Evolutionary conservation across 2,113 vertebrate species (phyloP).

Genomic region (Chaetorhynchus papuensis): DNA sequence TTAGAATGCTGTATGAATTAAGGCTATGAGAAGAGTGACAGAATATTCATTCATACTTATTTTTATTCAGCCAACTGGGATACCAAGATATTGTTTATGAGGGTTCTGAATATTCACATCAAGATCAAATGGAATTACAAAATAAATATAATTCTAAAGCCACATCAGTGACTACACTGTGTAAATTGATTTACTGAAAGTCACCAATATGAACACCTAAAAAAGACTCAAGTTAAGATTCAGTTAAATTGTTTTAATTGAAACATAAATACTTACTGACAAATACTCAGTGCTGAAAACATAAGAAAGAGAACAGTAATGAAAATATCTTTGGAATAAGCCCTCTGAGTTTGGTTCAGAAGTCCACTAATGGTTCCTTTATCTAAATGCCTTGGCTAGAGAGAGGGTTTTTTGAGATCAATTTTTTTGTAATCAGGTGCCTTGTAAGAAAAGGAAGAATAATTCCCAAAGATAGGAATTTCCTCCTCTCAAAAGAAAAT

Average conservation of each 20-base stretch:
- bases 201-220: not conserved
- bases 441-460: not conserved
- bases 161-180: no score
- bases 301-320: not conserved
- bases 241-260: not conserved
- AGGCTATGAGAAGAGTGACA: conserved; percentile 9
- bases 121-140: not conserved
- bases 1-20: conserved; percentile 57
- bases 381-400: not conserved
- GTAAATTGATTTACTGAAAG: not conserved
- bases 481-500: not conserved
- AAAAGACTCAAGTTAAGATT: not conserved
- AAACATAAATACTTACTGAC: not conserved
- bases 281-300: not conserved
- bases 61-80: conserved; percentile 19
- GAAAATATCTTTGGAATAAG: not conserved
- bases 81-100: not conserved
- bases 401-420: not conserved
- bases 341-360: not conserved
- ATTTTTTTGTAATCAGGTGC: not conserved
- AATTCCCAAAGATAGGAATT: not conserved
- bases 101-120: not conserved
- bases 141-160: not conserved
- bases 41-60: conserved; percentile 38
- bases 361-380: not conserved